Base-by-base conservation (phyloP, 30 jellyfish, hydroid and myxozoan genomes). In the Aurelia coerulea region DNA sequence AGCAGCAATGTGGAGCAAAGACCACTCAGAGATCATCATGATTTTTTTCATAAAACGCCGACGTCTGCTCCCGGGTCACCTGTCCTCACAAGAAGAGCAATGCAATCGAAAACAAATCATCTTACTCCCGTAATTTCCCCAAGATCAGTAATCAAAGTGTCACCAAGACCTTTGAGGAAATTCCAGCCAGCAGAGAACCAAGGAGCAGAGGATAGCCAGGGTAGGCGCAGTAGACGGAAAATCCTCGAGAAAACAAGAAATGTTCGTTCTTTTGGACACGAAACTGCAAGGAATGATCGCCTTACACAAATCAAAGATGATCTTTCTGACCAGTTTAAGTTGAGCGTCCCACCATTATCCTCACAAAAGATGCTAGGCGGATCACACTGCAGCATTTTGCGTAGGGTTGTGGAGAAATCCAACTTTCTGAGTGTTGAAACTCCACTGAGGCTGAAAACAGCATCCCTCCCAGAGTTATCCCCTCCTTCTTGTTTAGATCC, bases 21-120 rank as follows among this genome's bases (percentile, higher is more conserved):
- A 46, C 56, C 56, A 46, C 14, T 9, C 56, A 46, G 14, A 46
- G 56, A 46, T 46, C 56, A 46, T 46, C 56, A 46, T 4, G 56
- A 46, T 9, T 46, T 46, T 46, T 46, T 46, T 9, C 56, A 46
- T 6, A 46, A 46, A 46, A 46, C 56, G 56, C 56, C 56, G 56
- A 46, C 8, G 56, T 60, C 70, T 10, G 70, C 70, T 17, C 70
- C 70, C 15, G 70, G 70, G 31, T 60, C 70, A 23, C 70, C 70
- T 60, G 70, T 60, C 35, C 35, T 60, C 31, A 5, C 35, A 60
- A 60, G 70, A 23, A 60, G 14, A 60, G 70, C 35, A 60, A 11
- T 11, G 70, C 35, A n/a, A 60, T 60, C 70, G 1, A 17, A n/a
- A 37, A n/a, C 31, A 5, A 60, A 60, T 23, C 56, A 46, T 9